Evolutionary conservation across 2,113 vertebrate species (phyloP), one percentile per base, ranked within the genome.

Genomic region (Labeo rohita): DNA sequence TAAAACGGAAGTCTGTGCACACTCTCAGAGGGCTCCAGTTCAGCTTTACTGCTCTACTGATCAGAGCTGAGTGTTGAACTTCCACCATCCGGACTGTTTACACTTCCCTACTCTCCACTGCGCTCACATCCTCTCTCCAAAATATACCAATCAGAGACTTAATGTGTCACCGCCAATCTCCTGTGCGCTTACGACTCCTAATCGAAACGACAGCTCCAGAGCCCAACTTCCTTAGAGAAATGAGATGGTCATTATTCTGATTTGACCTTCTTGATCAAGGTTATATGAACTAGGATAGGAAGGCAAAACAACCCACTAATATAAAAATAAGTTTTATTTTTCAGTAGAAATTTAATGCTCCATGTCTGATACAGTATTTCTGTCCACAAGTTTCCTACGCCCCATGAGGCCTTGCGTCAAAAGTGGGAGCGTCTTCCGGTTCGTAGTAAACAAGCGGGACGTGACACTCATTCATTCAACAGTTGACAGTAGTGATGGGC

Each of bases 31-130:
- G 72, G 72, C 75, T 77, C 28, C 13, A 50, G 75, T 77, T 77
- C 47, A 36, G 75, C 75, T 77, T 77, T 36, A 77, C 28, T 77
- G 75, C 75, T 77, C 49, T 77, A 49, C 75, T 77, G 75, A 77
- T 77, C 75, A 77, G 75, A 77, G 75, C 50, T 9, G 75, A 77
- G 49, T 45, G n/a, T 52, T 77, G 75, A 77, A 52, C 75, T 28
- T 77, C 75, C 15, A 54, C 47, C 47, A 54, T 50, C 50, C 52
- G 13, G 75, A 54, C 75, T 77, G 75, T 77, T 77, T 77, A 77
- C 47, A 54, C 49, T 77, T 77, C 13, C 75, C 49, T 54, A 52
- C 50, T 77, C 50, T 77, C 50, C 75, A 52, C 47, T 77, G 75
- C 23, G 8, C 49, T 77, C 49, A 54, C 49, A 77, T 77, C 75